Evolutionary conservation across 2,797 vertebrate species (phyloP).

Genomic region (Staurois parvus): DNA sequence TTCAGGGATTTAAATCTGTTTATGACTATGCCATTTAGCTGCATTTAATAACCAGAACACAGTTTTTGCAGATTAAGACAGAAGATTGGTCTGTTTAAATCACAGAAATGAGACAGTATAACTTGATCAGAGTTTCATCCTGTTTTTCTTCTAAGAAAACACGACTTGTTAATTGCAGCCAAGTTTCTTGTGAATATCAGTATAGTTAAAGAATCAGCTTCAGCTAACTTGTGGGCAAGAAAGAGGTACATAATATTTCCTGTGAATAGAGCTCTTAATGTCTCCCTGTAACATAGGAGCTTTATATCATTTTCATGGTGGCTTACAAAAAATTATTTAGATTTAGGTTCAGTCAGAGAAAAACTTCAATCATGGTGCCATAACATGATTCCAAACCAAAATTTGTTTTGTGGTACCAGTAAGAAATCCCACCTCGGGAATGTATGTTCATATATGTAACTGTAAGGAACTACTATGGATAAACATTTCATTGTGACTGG

Average conservation of each 20-base stretch:
- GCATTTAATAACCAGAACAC: constrained; percentile 31
- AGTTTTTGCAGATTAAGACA: constrained; percentile 34
- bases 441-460: not conserved
- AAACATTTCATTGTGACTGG: too few species aligned
- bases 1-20: not conserved
- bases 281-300: constrained; percentile 50
- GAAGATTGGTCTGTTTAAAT: constrained; percentile 48
- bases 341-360: constrained; percentile 40
- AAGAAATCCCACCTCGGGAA: not conserved
- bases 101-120: constrained; percentile 31
- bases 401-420: constrained; percentile 24
- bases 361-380: constrained; percentile 24
- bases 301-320: constrained; percentile 58
- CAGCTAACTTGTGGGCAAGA: constrained; percentile 55
- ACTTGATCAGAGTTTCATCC: constrained; percentile 46
- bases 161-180: constrained; percentile 24
- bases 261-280: constrained; percentile 57
- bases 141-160: constrained; percentile 52
- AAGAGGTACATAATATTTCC: constrained; percentile 56
- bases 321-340: constrained; percentile 54
- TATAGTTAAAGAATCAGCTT: constrained; percentile 45
- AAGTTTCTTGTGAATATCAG: constrained; percentile 53
- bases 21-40: constrained; percentile 10
- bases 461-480: not conserved
- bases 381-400: constrained; percentile 41